Percentiles rank a stretch among this genome's conserved stretches.
Conservation (phyloP, 2,888 invertebrate genomes). For the Cheilosia grossa region DNA sequence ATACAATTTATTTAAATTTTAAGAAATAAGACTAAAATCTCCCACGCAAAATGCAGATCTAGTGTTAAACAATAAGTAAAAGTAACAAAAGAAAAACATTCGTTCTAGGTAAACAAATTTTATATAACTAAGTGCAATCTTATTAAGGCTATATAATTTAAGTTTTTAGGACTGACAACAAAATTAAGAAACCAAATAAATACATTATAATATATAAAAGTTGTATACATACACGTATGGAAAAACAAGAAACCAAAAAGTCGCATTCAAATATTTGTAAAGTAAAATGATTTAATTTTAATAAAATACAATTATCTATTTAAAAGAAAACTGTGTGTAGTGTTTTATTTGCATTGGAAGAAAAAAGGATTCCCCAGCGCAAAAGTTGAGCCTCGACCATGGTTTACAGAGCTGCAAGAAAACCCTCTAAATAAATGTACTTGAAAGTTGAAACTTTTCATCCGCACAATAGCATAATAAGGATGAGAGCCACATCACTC, state of each 20-base stretch:
- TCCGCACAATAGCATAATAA: constrained; percentile 1
- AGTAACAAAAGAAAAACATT: constrained; percentile 19
- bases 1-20: constrained; percentile 17
- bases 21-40: constrained; percentile 15
- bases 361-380: not conserved
- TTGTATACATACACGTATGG: constrained; percentile 12
- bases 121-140: constrained; percentile 72
- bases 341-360: not conserved
- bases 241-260: constrained; percentile 23
- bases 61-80: constrained; percentile 19
- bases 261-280: constrained; percentile 63
- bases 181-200: constrained; percentile 40
- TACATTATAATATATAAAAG: constrained; percentile 25
- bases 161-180: constrained; percentile 65
- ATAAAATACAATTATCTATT: constrained; percentile 62
- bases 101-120: constrained; percentile 70
- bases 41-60: constrained; percentile 43
- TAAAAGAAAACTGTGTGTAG: constrained; percentile 3
- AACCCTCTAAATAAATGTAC: constrained; percentile 26
- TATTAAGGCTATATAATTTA: constrained; percentile 62
- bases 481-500: no score
- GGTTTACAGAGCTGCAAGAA: not conserved
- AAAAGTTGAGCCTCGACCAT: not conserved
- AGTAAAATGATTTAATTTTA: constrained; percentile 70
- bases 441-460: constrained; percentile 32